These are phyloP conservation scores for Julus scanicus DNA, from an alignment of 2,888 invertebrate species.

Conservation along the genomic window DNA sequence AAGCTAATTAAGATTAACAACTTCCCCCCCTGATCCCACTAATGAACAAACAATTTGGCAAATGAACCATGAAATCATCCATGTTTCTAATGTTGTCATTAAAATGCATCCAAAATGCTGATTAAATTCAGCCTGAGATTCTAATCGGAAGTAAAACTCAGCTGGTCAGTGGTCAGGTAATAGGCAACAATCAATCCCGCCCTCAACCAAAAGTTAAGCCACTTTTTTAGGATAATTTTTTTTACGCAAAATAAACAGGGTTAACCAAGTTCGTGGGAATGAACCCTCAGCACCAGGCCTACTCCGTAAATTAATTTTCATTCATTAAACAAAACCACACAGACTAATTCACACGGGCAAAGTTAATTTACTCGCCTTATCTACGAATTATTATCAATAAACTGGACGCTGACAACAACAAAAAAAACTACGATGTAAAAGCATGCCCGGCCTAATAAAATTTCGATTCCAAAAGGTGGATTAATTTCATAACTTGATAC, in stretches of 20 bases:
- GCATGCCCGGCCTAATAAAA: not conserved
- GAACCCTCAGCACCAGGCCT: not conserved
- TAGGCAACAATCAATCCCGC: not conserved
- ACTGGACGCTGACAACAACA: not conserved
- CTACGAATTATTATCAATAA: slow-evolving; percentile 11
- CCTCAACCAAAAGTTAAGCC: not conserved
- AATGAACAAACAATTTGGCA: too few relatives aligned
- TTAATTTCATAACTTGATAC: slow-evolving; percentile 31
- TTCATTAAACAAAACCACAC: slow-evolving; percentile 15
- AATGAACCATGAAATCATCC: too few relatives aligned
- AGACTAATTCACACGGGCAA: slow-evolving; percentile 40
- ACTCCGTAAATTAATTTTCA: slow-evolving; percentile 32
- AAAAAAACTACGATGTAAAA: not conserved
- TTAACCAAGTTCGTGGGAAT: slow-evolving; percentile 6
- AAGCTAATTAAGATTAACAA: too few relatives aligned
- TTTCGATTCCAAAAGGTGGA: slow-evolving; percentile 40
- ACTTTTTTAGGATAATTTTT: not conserved
- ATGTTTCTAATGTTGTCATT: too few relatives aligned
- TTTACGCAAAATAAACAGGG: not conserved
- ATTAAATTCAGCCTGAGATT: not conserved
- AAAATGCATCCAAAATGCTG: not conserved
- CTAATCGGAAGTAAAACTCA: not conserved
- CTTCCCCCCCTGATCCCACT: too few relatives aligned
- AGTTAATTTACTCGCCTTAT: slow-evolving; percentile 25
- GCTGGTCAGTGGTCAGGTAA: not conserved